These are phyloP conservation scores for Hylia prasina DNA, from an alignment of 2,113 vertebrate genomes.

Conservation along the genomic window DNA sequence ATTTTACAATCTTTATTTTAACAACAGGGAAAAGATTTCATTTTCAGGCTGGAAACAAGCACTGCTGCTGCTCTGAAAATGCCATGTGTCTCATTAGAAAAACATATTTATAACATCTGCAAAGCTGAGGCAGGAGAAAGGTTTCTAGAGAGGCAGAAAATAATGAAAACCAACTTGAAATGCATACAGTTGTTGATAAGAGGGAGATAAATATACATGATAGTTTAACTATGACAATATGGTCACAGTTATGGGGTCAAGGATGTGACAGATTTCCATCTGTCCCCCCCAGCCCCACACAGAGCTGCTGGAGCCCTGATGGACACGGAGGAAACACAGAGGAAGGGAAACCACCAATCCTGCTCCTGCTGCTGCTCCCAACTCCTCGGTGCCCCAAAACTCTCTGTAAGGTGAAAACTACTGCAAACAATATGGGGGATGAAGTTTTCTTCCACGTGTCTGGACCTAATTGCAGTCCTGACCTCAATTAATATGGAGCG, in stretches of 20 bases:
- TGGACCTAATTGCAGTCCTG: background rate
- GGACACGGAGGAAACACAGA: fast-evolving
- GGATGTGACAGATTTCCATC: background rate
- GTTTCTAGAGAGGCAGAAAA: background rate
- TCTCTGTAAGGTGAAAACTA: background rate
- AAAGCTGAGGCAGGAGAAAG: background rate
- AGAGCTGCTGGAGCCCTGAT: background rate
- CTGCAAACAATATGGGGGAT: background rate
- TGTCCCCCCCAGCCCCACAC: background rate
- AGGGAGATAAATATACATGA: background rate
- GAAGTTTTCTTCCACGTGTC: background rate
- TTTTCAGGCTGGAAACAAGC: constrained; percentile 55
- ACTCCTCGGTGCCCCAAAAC: background rate
- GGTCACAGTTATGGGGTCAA: background rate
- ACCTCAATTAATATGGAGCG: background rate
- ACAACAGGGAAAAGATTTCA: background rate
- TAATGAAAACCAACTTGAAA: background rate
- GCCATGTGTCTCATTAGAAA: background rate
- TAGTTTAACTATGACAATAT: background rate
- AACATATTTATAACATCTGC: constrained; percentile 9
- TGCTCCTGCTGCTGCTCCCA: background rate
- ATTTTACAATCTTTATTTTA: constrained; percentile 29
- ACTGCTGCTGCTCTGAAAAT: constrained; percentile 46
- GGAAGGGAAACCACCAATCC: background rate
- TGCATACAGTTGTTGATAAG: background rate